Conservation (phyloP, 2,888 invertebrate species). For the Gymnoscelis rufifasciata region DNA sequence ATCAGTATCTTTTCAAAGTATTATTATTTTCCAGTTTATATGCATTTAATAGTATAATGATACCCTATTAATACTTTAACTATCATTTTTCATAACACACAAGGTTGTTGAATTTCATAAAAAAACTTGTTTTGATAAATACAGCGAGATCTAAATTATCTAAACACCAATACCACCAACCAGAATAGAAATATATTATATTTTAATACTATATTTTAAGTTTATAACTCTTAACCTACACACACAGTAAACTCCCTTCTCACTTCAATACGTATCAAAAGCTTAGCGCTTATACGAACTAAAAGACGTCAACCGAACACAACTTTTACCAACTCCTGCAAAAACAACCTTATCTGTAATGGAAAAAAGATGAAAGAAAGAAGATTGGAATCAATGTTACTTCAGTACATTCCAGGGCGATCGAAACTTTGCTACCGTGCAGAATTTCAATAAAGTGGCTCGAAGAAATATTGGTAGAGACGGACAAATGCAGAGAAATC, state of each 20-base stretch:
- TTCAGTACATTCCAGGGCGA: slow-evolving; percentile 33
- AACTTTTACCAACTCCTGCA: slow-evolving; percentile 21
- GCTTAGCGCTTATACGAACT: slow-evolving; percentile 32
- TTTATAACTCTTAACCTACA: no score
- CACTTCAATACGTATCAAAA: slow-evolving; percentile 17
- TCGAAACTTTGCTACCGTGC: slow-evolving; percentile 51
- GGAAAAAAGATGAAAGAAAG: slow-evolving; percentile 16
- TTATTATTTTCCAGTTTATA: no score
- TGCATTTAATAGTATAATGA: no score
- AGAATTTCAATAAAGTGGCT: slow-evolving; percentile 72
- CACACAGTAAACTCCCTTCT: slow-evolving; percentile 9
- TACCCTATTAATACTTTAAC: no score
- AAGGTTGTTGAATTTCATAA: no score
- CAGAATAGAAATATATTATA: no score
- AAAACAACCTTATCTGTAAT: slow-evolving; percentile 20
- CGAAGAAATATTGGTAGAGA: slow-evolving; percentile 53
- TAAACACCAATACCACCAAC: no score
- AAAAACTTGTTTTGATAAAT: no score
- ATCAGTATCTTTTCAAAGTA: no score
- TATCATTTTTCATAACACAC: no score
- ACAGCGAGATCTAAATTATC: no score
- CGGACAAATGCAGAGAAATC: background rate
- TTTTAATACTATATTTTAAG: no score
- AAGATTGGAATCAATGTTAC: slow-evolving; percentile 25
- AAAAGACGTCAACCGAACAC: slow-evolving; percentile 25